A percentile compares a stretch with the other conserved stretches of the same genome.
Conservation (phyloP, 2,113 vertebrate genomes). For the Chamaea fasciata region DNA sequence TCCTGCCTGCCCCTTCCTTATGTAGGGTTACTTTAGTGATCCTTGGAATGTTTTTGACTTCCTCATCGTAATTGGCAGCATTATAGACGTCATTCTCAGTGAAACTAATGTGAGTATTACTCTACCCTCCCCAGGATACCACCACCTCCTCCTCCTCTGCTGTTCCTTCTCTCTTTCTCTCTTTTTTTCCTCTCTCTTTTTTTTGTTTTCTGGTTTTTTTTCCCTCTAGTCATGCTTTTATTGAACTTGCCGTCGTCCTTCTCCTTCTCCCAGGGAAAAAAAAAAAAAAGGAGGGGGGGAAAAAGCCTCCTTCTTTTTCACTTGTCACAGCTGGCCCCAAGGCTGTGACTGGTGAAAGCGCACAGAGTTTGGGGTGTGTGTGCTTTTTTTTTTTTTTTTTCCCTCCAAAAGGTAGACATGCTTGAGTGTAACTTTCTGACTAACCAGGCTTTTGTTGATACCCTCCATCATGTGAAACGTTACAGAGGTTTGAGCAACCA, state of each 20-base stretch:
- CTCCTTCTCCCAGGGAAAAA: constrained; percentile 68
- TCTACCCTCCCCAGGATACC: constrained; percentile 77
- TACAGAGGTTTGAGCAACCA: constrained; percentile 75
- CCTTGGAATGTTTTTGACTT: constrained; percentile 99
- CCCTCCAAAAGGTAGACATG: constrained; percentile 58
- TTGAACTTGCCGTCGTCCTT: constrained; percentile 76
- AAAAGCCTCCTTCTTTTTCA: constrained; percentile 75
- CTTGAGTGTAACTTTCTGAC: constrained; percentile 68
- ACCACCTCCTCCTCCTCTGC: constrained; percentile 65
- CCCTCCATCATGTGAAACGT: constrained; percentile 70
- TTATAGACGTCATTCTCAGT: constrained; percentile 99
- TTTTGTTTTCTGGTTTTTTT: constrained; percentile 53
- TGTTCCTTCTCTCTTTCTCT: constrained; percentile 63
- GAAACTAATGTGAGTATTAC: constrained; percentile 99
- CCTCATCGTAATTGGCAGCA: constrained; percentile 99
- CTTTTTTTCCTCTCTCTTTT: constrained; percentile 51
- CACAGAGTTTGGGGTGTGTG: constrained; percentile 66
- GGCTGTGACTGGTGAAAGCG: constrained; percentile 64
- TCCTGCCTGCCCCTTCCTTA: constrained; percentile 90
- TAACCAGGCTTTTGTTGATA: constrained; percentile 77
- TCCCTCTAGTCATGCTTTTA: constrained; percentile 73
- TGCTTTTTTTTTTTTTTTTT: constrained; percentile 48
- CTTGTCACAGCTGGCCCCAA: constrained; percentile 60
- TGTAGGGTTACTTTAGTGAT: constrained; percentile 99
- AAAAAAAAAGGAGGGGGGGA: constrained; percentile 67